These are phyloP conservation scores for Teleogryllus oceanicus DNA, from an alignment of 2,888 invertebrate species.

Conservation along the genomic window DNA sequence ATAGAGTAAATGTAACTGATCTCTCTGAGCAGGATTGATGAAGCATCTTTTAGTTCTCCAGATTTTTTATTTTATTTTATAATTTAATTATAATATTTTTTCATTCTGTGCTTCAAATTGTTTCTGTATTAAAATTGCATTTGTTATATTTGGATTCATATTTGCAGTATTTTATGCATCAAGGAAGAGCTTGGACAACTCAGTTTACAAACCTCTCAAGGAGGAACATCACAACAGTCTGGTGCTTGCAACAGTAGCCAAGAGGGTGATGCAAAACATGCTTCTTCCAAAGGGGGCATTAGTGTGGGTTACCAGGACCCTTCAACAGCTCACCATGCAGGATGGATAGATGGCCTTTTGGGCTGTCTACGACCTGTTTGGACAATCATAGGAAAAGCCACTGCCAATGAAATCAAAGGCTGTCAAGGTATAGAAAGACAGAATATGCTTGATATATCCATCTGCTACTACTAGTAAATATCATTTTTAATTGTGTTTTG, in stretches of 20 bases:
- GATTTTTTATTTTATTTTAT: too few species aligned
- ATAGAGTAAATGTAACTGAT: too few species aligned
- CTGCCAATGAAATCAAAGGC: conserved; percentile 65
- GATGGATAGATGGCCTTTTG: conserved; percentile 78
- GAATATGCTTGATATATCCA: too few species aligned
- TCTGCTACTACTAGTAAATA: not conserved
- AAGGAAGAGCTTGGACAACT: conserved; percentile 61
- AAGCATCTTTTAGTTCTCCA: too few species aligned
- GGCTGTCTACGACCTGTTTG: conserved; percentile 86
- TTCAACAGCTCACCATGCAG: conserved; percentile 40
- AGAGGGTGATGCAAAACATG: conserved; percentile 19
- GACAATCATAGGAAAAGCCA: conserved; percentile 78
- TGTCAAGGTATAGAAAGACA: conserved; percentile 52
- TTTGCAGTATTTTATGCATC: conserved; percentile 61
- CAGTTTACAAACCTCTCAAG: conserved; percentile 42
- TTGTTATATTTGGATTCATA: conserved; percentile 24
- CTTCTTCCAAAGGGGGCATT: conserved; percentile 41
- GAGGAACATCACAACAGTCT: conserved; percentile 21
- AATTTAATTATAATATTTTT: too few species aligned
- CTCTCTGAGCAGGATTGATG: too few species aligned
- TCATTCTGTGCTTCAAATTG: too few species aligned
- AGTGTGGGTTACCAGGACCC: conserved; percentile 39
- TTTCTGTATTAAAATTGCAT: too few species aligned
- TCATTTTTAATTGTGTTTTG: not conserved
- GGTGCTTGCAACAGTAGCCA: conserved; percentile 19